Evolutionary conservation across 2,113 vertebrate genomes (phyloP), one percentile per base, ranked within the genome.

Genomic region (Anguilla japonica): DNA sequence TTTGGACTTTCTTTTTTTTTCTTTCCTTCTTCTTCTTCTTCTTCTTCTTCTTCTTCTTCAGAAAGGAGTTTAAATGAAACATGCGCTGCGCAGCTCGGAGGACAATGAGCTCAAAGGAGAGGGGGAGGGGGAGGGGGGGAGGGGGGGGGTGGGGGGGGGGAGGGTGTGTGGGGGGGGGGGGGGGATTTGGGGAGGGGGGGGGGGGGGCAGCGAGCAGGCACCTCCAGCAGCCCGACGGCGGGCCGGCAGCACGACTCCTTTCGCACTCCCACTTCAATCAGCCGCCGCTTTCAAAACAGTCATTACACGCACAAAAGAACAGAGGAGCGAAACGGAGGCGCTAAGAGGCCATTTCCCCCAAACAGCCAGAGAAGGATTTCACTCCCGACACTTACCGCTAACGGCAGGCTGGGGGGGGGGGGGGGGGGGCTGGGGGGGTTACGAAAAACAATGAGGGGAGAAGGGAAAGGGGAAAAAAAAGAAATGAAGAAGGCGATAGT

Each of bases 301-400:
- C 82, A 63, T 83, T 83, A 83, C 16, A 3, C 82, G 18, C 16
- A 63, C 15, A 83, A 60, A 63, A 34, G 56, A 15, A 63, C 56
- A 60, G 53, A 56, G 56, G 39, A 34, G 43, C 16, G 39, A 40
- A 79, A 79, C 5, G 78, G 39, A 79, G 1, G 78, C 18, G 78
- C 39, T 11, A 40, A 79, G 34, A 2, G 57, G 53, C 29, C 50
- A 57, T 34, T 50, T 56, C 34, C 82, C 82, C 46, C n/a, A 83
- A 53, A 83, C 46, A 56, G 9, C 82, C 40, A 57, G 20, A 29
- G 82, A 57, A 40, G 57, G 82, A 83, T 63, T 60, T 84, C 80
- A 83, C 79, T 88, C 83, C 78, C 88, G 87, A 86, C 89, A 88
- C 89, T 88, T 90, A 89, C 88, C 89, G 89, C 83, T 71, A 90